phyloP scores from a whole-genome alignment of 2,888 invertebrate species.

The Drosophila pegasa region DNA sequence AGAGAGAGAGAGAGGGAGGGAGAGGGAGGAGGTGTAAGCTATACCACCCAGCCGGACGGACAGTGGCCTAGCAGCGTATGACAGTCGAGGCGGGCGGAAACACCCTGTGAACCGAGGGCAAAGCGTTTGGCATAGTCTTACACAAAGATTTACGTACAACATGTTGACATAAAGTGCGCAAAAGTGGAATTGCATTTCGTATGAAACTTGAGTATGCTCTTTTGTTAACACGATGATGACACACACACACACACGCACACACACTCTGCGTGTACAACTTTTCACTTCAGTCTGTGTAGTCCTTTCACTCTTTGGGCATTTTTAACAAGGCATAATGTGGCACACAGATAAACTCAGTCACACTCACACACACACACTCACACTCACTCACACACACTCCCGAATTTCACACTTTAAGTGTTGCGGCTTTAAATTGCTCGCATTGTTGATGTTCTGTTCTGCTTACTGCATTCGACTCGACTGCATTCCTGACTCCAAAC shows the following conservation, averaged over 20 bases:
- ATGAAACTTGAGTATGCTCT: conserved; percentile 82
- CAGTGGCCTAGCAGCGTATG: conserved; percentile 31
- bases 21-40: conserved; percentile 40
- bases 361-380: conserved; percentile 17
- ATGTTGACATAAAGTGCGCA: conserved; percentile 81
- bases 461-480: conserved; percentile 24
- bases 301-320: conserved; percentile 67
- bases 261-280: conserved; percentile 14
- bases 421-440: conserved; percentile 53
- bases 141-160: conserved; percentile 81
- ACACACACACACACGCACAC: conserved; percentile 13
- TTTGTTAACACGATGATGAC: conserved; percentile 78
- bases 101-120: conserved; percentile 55
- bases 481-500: conserved; percentile 28
- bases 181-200: conserved; percentile 82
- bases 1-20: background rate
- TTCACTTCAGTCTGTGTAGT: conserved; percentile 33
- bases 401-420: conserved; percentile 53
- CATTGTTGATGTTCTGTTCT: conserved; percentile 37
- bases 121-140: conserved; percentile 79
- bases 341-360: conserved; percentile 44
- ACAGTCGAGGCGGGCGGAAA: conserved; percentile 23
- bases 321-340: conserved; percentile 74
- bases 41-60: conserved; percentile 53
- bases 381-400: background rate